Evolutionary conservation across 2,888 invertebrate species (phyloP).

Genomic region (Ennomos fuscantarius): DNA sequence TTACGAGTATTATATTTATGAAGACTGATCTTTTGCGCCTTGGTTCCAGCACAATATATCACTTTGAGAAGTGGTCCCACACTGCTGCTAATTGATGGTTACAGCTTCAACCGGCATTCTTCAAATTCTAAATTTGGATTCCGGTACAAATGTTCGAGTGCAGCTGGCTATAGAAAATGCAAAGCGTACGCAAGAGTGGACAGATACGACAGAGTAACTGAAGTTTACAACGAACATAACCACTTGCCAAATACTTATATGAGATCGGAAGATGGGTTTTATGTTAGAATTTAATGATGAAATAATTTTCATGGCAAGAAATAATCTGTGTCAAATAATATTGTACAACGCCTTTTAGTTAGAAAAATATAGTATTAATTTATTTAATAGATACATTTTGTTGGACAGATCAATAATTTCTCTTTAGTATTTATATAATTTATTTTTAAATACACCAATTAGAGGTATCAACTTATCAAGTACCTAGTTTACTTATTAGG

Average conservation of each 20-base stretch:
- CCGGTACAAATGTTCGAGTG: slow-evolving; percentile 2
- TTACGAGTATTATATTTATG: not conserved
- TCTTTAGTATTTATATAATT: too few species aligned
- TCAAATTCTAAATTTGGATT: not conserved
- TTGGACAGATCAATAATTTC: too few species aligned
- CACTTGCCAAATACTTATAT: not conserved
- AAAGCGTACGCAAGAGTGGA: slow-evolving; percentile 1
- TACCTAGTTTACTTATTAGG: too few species aligned
- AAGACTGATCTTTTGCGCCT: not conserved
- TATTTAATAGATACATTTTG: too few species aligned
- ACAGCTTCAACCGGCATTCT: not conserved
- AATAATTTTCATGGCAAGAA: too few species aligned
- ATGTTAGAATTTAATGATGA: not conserved
- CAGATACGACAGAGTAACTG: not conserved
- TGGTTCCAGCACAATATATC: slow-evolving; percentile 8
- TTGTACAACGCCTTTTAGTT: too few species aligned
- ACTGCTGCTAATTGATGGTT: slow-evolving; percentile 3
- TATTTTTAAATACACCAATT: too few species aligned
- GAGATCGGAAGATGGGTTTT: not conserved
- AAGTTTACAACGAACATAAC: not conserved
- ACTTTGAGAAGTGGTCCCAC: not conserved
- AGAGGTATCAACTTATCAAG: too few species aligned
- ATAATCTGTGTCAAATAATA: too few species aligned
- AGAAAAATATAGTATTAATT: too few species aligned
- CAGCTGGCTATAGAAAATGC: not conserved